Evolutionary conservation across 2,888 invertebrate species (phyloP).

Genomic region (Gasteruption jaculator): DNA sequence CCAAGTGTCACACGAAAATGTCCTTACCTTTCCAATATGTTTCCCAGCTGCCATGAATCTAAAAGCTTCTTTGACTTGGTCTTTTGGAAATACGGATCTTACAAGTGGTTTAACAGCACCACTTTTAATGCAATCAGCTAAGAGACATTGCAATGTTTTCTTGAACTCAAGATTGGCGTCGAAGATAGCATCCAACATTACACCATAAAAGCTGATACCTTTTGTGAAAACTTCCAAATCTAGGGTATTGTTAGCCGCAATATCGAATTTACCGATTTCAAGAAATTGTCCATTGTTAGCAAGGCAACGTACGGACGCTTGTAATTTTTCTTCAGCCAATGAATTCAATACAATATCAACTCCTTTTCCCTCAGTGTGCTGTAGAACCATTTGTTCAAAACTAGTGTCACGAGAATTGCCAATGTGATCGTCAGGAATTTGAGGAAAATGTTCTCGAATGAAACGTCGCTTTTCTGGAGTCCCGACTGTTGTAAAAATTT

Average conservation of each 20-base stretch:
- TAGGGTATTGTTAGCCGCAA: constrained; percentile 63
- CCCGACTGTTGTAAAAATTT: constrained; percentile 61
- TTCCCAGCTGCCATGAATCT: constrained; percentile 65
- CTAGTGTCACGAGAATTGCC: constrained; percentile 82
- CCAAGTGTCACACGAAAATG: too few relatives aligned
- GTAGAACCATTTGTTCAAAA: constrained; percentile 82
- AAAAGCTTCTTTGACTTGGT: constrained; percentile 71
- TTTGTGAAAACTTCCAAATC: constrained; percentile 67
- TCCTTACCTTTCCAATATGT: constrained; percentile 76
- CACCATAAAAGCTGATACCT: constrained; percentile 72
- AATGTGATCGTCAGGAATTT: constrained; percentile 63
- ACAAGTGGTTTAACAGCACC: constrained; percentile 69
- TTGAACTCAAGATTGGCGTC: constrained; percentile 56
- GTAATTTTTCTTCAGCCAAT: constrained; percentile 88
- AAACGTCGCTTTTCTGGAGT: constrained; percentile 56
- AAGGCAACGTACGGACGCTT: constrained; percentile 64
- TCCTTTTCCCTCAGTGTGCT: constrained; percentile 77
- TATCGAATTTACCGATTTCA: constrained; percentile 84
- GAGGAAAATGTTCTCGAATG: constrained; percentile 57
- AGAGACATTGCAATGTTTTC: constrained; percentile 55
- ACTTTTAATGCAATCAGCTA: constrained; percentile 61
- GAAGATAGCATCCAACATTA: constrained; percentile 70
- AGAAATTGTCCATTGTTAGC: constrained; percentile 66
- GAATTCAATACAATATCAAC: constrained; percentile 90
- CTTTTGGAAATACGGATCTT: constrained; percentile 60